phyloP scores from a whole-genome alignment of 2,113 vertebrate species.

The Copsychus sechellarum region DNA sequence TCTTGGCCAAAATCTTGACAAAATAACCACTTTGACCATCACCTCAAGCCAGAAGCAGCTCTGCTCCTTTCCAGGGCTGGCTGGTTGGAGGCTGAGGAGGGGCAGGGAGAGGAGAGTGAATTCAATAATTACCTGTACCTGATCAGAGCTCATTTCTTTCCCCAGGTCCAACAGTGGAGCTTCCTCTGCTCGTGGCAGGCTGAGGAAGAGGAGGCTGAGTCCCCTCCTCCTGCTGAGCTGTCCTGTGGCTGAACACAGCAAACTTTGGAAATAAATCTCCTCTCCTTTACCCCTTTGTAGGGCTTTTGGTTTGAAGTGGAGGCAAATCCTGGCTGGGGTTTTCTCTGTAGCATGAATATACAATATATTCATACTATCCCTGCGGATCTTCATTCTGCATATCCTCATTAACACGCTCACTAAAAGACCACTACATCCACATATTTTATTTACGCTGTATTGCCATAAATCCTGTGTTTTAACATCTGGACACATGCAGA shows the following conservation, averaged over 20 bases:
- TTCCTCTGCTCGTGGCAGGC: not conserved
- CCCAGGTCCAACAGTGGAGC: rapidly evolving
- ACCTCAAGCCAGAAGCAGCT: not conserved
- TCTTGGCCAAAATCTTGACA: not conserved
- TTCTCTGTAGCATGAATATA: not conserved
- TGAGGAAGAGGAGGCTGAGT: not conserved
- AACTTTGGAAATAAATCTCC: not conserved
- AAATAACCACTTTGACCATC: not conserved
- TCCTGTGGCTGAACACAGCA: not conserved
- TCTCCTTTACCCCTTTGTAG: not conserved
- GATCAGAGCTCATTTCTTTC: not conserved
- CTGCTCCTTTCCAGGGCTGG: not conserved
- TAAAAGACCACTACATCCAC: not conserved
- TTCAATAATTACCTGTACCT: not conserved
- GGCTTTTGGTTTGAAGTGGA: not conserved
- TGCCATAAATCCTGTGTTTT: not conserved
- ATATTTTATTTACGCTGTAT: not conserved
- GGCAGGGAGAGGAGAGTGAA: not conserved
- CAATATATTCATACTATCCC: rapidly evolving
- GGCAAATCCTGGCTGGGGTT: not conserved
- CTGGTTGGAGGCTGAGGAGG: not conserved
- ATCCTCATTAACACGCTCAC: not conserved
- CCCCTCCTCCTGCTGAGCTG: not conserved
- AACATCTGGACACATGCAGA: rapidly evolving
- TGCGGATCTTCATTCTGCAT: not conserved